Evolutionary conservation across 2,888 invertebrate species (phyloP).

Genomic region (Leistus spinibarbis): DNA sequence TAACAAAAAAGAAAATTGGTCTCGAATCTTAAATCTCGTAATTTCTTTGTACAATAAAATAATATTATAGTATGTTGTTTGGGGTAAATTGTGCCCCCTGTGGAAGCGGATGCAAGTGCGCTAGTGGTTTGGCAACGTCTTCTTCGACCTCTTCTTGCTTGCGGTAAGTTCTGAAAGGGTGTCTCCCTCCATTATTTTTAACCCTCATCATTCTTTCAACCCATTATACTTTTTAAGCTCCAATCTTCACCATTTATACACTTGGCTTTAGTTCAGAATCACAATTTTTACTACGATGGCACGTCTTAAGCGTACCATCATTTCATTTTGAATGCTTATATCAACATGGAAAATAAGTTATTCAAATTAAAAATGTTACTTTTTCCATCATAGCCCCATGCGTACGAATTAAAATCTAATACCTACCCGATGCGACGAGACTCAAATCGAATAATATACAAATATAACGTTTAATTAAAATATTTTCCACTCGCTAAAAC

Average conservation of each 20-base stretch:
- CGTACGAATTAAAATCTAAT: no score
- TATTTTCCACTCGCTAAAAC: no score
- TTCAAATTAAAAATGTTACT: slow-evolving; percentile 76
- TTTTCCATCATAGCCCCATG: slow-evolving; percentile 47
- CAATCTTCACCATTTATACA: slow-evolving; percentile 75
- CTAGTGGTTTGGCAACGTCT: no score
- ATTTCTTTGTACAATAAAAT: no score
- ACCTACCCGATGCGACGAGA: no score
- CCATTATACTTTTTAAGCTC: slow-evolving; percentile 77
- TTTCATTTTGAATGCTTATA: slow-evolving; percentile 63
- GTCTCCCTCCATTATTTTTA: slow-evolving; percentile 50
- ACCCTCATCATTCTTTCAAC: slow-evolving; percentile 40
- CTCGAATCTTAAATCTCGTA: no score
- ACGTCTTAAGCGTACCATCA: slow-evolving; percentile 61
- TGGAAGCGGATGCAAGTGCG: no score
- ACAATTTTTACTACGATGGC: slow-evolving; percentile 74
- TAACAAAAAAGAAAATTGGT: no score
- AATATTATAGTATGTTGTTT: no score
- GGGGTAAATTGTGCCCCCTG: no score
- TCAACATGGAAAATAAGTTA: slow-evolving; percentile 75
- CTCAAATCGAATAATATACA: no score
- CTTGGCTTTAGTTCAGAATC: slow-evolving; percentile 74
- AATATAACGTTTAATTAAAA: no score
- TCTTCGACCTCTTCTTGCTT: slow-evolving; percentile 23
- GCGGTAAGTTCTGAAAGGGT: neutral